Evolutionary conservation across 2,888 invertebrate genomes (phyloP).

Genomic region (Linnaemya vulpina): DNA sequence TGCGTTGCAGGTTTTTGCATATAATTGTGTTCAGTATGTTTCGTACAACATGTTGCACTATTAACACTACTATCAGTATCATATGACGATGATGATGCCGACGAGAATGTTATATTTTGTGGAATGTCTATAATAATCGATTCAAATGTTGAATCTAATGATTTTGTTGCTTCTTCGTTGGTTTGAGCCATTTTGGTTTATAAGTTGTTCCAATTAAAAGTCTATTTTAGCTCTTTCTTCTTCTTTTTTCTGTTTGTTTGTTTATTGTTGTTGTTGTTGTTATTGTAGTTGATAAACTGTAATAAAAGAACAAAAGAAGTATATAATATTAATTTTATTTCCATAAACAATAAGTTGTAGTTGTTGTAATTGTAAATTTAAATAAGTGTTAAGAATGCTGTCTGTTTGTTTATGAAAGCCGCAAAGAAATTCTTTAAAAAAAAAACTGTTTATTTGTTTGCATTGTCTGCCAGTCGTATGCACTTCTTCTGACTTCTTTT

Average conservation of each 20-base stretch:
- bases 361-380: constrained; percentile 23
- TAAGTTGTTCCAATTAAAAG: background rate
- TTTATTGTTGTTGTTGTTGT: too few relatives aligned
- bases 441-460: constrained; percentile 28
- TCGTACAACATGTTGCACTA: constrained; percentile 80
- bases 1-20: constrained; percentile 76
- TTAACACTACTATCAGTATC: constrained; percentile 81
- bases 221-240: constrained; percentile 9
- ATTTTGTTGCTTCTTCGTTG: constrained; percentile 63
- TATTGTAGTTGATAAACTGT: constrained; percentile 66
- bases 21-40: constrained; percentile 79
- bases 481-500: constrained; percentile 8
- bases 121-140: constrained; percentile 81
- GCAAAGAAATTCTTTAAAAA: constrained; percentile 31
- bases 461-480: constrained; percentile 17
- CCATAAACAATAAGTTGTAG: constrained; percentile 71
- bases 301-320: constrained; percentile 54
- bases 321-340: constrained; percentile 65
- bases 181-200: constrained; percentile 65
- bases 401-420: constrained; percentile 45
- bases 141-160: constrained; percentile 72
- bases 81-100: constrained; percentile 75
- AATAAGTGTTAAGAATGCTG: constrained; percentile 45
- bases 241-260: background rate
- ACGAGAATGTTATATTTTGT: constrained; percentile 72